These are phyloP conservation scores for Anguilla japonica DNA, from an alignment of 2,113 vertebrate genomes.

Conservation along the genomic window DNA sequence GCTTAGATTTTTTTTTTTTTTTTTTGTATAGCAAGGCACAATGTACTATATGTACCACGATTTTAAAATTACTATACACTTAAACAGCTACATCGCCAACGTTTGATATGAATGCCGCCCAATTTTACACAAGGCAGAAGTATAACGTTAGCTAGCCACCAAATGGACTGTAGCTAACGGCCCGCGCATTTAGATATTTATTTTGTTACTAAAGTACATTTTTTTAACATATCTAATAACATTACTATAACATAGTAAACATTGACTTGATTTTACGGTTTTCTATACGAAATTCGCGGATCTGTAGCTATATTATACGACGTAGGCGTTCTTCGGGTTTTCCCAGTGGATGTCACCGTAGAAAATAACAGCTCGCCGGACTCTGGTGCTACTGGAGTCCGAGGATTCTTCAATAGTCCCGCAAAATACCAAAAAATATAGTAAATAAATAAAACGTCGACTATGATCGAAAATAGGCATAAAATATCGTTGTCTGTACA, in stretches of 20 bases:
- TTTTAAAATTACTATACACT: too few relatives aligned
- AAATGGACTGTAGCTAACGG: background rate
- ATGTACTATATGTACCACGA: too few relatives aligned
- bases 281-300: background rate
- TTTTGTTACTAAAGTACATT: background rate
- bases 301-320: conserved; percentile 20
- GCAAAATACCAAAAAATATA: conserved; percentile 43
- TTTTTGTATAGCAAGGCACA: too few relatives aligned
- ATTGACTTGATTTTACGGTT: background rate
- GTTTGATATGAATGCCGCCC: background rate
- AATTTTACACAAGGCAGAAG: background rate
- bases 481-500: conserved; percentile 10
- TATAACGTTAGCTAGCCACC: background rate
- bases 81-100: too few relatives aligned
- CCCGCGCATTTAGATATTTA: background rate
- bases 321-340: conserved; percentile 67
- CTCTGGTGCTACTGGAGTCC: conserved; percentile 55
- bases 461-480: conserved; percentile 1
- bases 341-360: conserved; percentile 51
- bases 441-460: conserved; percentile 20
- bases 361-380: conserved; percentile 39
- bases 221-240: conserved; percentile 2
- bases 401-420: conserved; percentile 66
- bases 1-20: too few relatives aligned
- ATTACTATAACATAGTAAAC: background rate